A percentile compares a stretch with the other conserved stretches of the same genome.
Evolutionary conservation across 2,113 vertebrate species (phyloP).

Genomic region (Gopherus evgoodei): DNA sequence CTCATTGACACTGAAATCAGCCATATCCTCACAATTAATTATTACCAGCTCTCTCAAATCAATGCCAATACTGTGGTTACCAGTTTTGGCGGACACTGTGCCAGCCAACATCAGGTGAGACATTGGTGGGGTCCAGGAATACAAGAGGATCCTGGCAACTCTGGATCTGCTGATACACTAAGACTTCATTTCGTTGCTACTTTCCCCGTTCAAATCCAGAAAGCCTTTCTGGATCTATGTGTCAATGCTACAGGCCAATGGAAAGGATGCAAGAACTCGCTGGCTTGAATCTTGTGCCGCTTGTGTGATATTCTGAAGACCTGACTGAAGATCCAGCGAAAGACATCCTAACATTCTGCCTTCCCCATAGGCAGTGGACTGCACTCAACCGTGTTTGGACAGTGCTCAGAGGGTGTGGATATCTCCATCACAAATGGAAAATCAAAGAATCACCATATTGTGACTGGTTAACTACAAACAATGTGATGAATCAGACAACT

Average conservation of each 20-base stretch:
- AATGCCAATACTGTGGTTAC: background rate
- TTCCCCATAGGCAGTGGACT: background rate
- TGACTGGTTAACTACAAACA: background rate
- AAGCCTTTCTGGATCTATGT: background rate
- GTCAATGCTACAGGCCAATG: background rate
- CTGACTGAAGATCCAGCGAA: no score
- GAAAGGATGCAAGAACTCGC: background rate
- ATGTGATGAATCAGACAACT: background rate
- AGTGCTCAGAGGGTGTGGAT: background rate
- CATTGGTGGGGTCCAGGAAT: background rate
- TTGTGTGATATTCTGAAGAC: background rate
- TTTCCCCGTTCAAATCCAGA: background rate
- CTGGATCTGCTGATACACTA: background rate
- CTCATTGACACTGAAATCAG: background rate
- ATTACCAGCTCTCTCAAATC: background rate
- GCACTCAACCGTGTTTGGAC: background rate
- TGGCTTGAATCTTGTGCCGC: background rate
- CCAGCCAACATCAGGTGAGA: background rate
- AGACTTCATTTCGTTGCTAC: background rate
- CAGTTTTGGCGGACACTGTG: background rate
- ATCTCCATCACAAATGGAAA: background rate
- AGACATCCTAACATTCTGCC: background rate
- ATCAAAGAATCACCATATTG: background rate
- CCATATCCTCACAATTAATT: background rate
- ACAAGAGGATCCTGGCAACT: background rate